These are phyloP conservation scores for Tiaroga cobitis DNA, from an alignment of 2,797 vertebrate genomes.

Conservation along the genomic window DNA sequence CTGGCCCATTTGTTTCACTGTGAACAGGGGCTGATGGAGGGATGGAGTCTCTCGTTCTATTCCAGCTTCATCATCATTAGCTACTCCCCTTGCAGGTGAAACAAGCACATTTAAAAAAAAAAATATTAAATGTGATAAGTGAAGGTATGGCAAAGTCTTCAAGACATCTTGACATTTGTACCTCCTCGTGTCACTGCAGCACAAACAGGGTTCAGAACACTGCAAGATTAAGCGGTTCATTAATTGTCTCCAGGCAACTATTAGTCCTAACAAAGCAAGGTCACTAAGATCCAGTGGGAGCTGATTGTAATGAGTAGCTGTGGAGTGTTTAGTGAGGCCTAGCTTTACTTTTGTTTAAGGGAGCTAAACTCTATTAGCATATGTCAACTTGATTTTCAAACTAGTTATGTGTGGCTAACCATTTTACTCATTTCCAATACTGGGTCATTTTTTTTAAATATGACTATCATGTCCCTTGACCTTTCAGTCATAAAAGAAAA, in stretches of 20 bases:
- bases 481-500: neutral
- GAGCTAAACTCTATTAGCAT: conserved; percentile 23
- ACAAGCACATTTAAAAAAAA: neutral
- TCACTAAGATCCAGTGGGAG: conserved; percentile 37
- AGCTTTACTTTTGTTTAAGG: conserved; percentile 26
- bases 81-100: neutral
- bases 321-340: conserved; percentile 28
- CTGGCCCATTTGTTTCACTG: conserved; percentile 18
- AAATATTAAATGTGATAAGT: neutral
- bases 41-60: neutral
- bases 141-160: conserved; percentile 4
- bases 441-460: neutral
- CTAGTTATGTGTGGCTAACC: conserved; percentile 1
- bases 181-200: conserved; percentile 2
- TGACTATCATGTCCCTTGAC: neutral
- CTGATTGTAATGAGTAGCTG: conserved; percentile 25
- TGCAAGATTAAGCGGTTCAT: conserved; percentile 32
- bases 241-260: conserved; percentile 50
- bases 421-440: neutral
- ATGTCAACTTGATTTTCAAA: neutral
- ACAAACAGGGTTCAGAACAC: conserved; percentile 10
- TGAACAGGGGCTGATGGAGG: conserved; percentile 6
- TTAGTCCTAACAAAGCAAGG: conserved; percentile 46
- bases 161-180: conserved; percentile 17
- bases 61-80: conserved; percentile 6